These are phyloP conservation scores for Sander vitreus DNA, from an alignment of 2,113 vertebrate genomes.

Conservation along the genomic window DNA sequence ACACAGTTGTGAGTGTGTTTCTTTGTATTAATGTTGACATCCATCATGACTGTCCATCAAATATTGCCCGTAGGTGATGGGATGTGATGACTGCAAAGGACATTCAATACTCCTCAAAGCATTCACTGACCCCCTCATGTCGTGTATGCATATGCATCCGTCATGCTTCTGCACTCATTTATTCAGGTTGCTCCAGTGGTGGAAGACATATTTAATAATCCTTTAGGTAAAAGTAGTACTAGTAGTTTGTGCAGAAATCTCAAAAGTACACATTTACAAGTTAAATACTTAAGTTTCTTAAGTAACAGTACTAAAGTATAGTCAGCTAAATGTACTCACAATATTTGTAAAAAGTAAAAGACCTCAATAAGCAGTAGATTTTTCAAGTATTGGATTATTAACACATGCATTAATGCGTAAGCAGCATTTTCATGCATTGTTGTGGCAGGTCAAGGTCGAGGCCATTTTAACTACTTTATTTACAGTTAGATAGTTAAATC, in stretches of 20 bases:
- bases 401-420: not conserved
- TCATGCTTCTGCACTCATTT: not conserved
- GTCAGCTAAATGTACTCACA: not conserved
- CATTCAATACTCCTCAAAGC: not conserved
- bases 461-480: not conserved
- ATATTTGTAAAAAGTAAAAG: not conserved
- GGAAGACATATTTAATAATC: not conserved
- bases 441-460: not conserved
- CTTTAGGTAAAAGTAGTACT: no score
- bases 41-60: not conserved
- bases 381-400: not conserved
- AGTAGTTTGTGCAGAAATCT: not conserved
- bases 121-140: not conserved
- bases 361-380: not conserved
- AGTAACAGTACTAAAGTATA: not conserved
- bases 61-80: not conserved
- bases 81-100: not conserved
- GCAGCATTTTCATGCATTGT: not conserved
- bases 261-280: not conserved
- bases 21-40: not conserved
- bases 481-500: not conserved
- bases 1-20: not conserved
- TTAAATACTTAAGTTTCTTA: not conserved
- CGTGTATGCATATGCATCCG: not conserved
- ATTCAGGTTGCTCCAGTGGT: not conserved